Evolutionary conservation across 1,140 invertebrate genomes (phyloP).

Genomic region (Bombus affinis): DNA sequence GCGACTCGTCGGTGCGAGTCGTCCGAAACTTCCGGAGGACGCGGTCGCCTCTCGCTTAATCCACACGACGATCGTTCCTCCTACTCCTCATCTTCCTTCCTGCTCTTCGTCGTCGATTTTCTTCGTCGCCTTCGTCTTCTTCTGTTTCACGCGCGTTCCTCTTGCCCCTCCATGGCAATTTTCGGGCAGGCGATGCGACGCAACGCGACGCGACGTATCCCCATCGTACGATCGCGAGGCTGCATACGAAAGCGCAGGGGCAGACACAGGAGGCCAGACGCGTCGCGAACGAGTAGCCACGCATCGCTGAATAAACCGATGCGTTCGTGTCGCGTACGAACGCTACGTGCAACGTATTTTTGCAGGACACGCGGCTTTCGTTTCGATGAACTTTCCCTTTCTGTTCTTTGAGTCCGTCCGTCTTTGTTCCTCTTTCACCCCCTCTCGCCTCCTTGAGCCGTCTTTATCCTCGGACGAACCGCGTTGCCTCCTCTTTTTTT

Average conservation of each 20-base stretch:
- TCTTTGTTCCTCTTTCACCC: slow-evolving; percentile 10
- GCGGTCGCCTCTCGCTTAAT: slow-evolving; percentile 33
- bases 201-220: slow-evolving; percentile 12
- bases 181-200: slow-evolving; percentile 2
- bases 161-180: not conserved
- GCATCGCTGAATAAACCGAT: slow-evolving; percentile 45
- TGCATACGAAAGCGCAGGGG: slow-evolving; percentile 51
- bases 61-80: slow-evolving; percentile 7
- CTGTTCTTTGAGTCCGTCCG: not conserved
- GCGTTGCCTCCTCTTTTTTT: not conserved
- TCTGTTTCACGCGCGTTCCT: not conserved
- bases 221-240: not conserved
- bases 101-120: not conserved
- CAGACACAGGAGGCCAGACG: slow-evolving; percentile 33
- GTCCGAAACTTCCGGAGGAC: slow-evolving; percentile 62
- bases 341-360: slow-evolving; percentile 70
- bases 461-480: slow-evolving; percentile 20
- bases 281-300: not conserved
- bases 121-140: slow-evolving; percentile 20
- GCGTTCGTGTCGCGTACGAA: slow-evolving; percentile 5
- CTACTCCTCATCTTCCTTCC: not conserved
- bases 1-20: slow-evolving; percentile 51
- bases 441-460: not conserved
- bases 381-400: slow-evolving; percentile 49
- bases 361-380: slow-evolving; percentile 63